Base-by-base conservation (phyloP, 2,113 vertebrate genomes). In the Typhlomys cinereus region DNA sequence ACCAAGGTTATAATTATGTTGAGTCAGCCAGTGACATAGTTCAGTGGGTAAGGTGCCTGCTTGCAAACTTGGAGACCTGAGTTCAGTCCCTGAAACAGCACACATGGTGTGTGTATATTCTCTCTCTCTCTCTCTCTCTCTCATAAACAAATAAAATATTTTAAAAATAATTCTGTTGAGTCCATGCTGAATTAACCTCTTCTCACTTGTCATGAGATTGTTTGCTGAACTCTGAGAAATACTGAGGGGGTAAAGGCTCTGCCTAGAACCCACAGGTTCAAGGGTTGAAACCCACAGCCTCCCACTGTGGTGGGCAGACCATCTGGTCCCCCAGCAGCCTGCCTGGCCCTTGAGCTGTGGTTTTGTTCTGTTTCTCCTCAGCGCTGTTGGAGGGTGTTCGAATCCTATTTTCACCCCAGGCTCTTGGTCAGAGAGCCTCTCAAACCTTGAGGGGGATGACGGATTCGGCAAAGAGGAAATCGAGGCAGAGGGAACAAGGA, bases 151-250 rank as follows among this genome's bases (percentile, higher is more conserved):
- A n/a, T n/a, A n/a, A n/a, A n/a, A n/a, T n/a, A n/a, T n/a, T n/a
- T n/a, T n/a, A n/a, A n/a, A n/a, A n/a, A n/a, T n/a, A n/a, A n/a
- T n/a, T n/a, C n/a, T n/a, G n/a, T n/a, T 46, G 41, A 5, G 15
- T 31, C 36, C 5, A 5, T 9, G 23, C 29, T 31, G 3, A 64
- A 23, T 27, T 62, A 66, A 50, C 31, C 48, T 78, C 12, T 21
- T 70, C 64, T 83, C 25, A 48, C 44, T 54, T 13, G 39, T 73
- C 39, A 50, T 57, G 76, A 82, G 29, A 20, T 69, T 67, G 27
- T 36, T 74, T 64, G 54, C 59, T 82, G 15, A 82, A 88, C 14
- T 50, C 64, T 90, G 46, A 87, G 81, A 90, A 95, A 75, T 44
- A 74, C 29, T 31, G 59, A 21, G 70, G 29, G 57, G 59, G 57